Percentiles rank a stretch among this genome's conserved stretches.
Conservation (phyloP, 2,888 invertebrate genomes). For the Pherbina coryleti region DNA sequence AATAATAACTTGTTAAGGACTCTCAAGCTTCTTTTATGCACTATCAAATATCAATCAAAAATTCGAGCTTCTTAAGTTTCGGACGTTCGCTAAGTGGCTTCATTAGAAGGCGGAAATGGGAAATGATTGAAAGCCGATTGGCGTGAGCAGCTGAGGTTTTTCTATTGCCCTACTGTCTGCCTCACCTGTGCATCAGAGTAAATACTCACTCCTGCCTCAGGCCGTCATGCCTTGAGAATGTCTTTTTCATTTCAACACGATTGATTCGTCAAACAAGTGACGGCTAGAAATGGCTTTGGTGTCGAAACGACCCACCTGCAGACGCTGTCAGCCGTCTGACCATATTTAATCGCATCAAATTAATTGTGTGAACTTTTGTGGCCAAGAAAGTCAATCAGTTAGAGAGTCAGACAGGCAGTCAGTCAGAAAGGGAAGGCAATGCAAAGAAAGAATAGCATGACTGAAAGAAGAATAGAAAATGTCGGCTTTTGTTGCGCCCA, state of each 20-base stretch:
- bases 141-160: neutral
- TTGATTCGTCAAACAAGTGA: neutral
- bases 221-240: neutral
- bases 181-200: neutral
- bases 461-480: neutral
- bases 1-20: no score
- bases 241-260: neutral
- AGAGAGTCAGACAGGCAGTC: constrained; percentile 29
- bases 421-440: constrained; percentile 12
- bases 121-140: constrained; percentile 1
- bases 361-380: constrained; percentile 49
- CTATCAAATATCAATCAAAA: neutral
- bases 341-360: constrained; percentile 49
- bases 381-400: constrained; percentile 18
- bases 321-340: neutral
- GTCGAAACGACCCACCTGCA: neutral
- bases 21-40: no score
- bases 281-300: neutral
- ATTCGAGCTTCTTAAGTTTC: neutral
- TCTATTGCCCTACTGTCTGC: neutral
- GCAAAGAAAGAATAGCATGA: neutral
- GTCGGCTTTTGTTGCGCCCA: neutral
- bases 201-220: neutral
- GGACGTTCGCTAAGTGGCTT: neutral
- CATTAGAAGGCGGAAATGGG: neutral